phyloP scores from a whole-genome alignment of 2,113 vertebrate species.

The Isichthys henryi region DNA sequence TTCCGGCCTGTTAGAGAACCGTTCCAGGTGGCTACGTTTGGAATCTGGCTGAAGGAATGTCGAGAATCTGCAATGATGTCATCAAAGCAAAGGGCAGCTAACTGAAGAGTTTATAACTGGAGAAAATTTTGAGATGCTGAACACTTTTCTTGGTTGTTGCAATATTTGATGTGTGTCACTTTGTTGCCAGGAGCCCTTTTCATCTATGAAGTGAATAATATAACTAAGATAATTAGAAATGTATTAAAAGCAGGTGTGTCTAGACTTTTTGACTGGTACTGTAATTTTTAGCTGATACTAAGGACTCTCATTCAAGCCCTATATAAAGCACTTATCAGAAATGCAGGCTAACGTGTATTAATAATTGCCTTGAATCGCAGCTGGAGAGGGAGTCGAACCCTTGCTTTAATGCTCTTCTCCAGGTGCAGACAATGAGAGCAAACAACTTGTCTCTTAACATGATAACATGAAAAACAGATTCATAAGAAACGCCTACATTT shows the following conservation, averaged over 20 bases:
- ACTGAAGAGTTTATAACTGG: background rate
- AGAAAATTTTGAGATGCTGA: background rate
- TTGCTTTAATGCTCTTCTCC: background rate
- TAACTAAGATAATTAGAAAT: background rate
- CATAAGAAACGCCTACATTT: background rate
- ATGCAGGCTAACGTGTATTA: background rate
- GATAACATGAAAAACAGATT: background rate
- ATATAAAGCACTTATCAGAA: background rate
- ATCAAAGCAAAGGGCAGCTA: background rate
- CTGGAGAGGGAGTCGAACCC: background rate
- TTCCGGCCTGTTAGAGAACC: background rate
- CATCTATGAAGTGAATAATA: background rate
- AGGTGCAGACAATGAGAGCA: background rate
- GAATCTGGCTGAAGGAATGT: background rate
- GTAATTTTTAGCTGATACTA: background rate
- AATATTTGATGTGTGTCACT: background rate
- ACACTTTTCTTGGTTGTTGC: background rate
- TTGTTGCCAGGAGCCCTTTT: background rate
- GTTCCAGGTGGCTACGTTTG: background rate
- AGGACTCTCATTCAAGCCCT: background rate
- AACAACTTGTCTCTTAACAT: background rate
- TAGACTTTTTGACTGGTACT: background rate
- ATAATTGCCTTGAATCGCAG: background rate
- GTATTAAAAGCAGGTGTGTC: background rate
- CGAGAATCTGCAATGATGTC: background rate